Percentiles rank a stretch among this genome's conserved stretches.
Evolutionary conservation across 2,888 invertebrate genomes (phyloP).

Genomic region (Hofmannophila pseudospretella): DNA sequence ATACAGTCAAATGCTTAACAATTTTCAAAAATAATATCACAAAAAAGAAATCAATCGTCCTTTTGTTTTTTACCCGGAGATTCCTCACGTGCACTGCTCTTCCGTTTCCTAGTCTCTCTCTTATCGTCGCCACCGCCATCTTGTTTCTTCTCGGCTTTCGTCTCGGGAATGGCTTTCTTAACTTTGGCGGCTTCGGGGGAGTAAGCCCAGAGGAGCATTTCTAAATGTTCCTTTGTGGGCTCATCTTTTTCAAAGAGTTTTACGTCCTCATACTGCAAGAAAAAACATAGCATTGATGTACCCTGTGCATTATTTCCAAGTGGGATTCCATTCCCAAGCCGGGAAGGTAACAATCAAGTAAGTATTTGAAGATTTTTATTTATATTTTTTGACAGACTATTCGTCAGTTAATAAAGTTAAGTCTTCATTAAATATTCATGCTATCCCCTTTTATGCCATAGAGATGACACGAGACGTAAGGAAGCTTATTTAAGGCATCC

Average conservation of each 20-base stretch:
- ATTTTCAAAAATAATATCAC: constrained; percentile 1
- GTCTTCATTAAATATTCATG: too few species aligned
- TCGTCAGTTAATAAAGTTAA: too few species aligned
- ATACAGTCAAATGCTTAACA: constrained; percentile 15
- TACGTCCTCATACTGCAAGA: constrained; percentile 76
- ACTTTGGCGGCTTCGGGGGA: constrained; percentile 83
- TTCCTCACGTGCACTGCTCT: constrained; percentile 42
- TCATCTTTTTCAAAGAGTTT: constrained; percentile 82
- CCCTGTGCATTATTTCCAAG: too few species aligned
- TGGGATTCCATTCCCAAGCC: too few species aligned
- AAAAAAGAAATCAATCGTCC: constrained; percentile 20
- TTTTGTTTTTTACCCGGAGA: constrained; percentile 49
- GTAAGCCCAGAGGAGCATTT: constrained; percentile 86
- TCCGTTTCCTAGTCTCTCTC: constrained; percentile 38
- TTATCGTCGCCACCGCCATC: constrained; percentile 31
- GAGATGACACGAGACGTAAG: too few species aligned
- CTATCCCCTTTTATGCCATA: too few species aligned
- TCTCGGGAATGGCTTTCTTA: constrained; percentile 70
- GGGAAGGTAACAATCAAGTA: too few species aligned
- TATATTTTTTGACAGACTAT: too few species aligned
- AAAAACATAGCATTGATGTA: too few species aligned
- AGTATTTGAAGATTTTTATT: too few species aligned
- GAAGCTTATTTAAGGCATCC: too few species aligned
- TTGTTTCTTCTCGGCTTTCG: constrained; percentile 29
- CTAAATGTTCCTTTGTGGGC: constrained; percentile 82